Evolutionary conservation across 1,140 invertebrate species (phyloP).

Genomic region (Caerostris extrusa): DNA sequence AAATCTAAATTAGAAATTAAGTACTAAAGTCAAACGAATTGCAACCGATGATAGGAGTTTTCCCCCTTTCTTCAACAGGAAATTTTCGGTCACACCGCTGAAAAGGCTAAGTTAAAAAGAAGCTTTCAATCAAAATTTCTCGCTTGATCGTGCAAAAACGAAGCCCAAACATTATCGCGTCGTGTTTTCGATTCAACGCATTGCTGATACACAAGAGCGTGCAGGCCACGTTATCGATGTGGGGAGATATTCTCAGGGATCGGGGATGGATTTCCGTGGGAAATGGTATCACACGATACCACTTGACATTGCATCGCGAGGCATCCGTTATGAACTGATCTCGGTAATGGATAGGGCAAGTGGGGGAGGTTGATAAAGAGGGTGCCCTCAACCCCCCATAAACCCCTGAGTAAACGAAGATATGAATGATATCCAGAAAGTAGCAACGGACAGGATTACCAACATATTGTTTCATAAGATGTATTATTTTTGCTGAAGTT

Average conservation of each 20-base stretch:
- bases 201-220: background rate
- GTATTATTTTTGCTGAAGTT: too few relatives aligned
- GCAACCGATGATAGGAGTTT: too few relatives aligned
- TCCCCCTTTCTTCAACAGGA: too few relatives aligned
- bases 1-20: too few relatives aligned
- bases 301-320: slow-evolving; percentile 44
- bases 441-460: too few relatives aligned
- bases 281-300: slow-evolving; percentile 12
- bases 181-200: slow-evolving; percentile 16
- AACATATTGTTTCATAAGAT: too few relatives aligned
- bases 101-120: background rate
- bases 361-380: background rate
- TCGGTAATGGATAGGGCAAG: slow-evolving; percentile 49
- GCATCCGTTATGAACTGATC: slow-evolving; percentile 39
- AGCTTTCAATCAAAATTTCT: background rate
- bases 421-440: too few relatives aligned
- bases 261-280: slow-evolving; percentile 50
- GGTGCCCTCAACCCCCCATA: background rate
- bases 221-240: background rate
- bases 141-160: background rate
- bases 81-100: too few relatives aligned
- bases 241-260: background rate
- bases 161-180: background rate
- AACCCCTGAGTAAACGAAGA: background rate
- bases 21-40: too few relatives aligned